Evolutionary conservation across 2,113 vertebrate species (phyloP), one percentile per base, ranked within the genome.

Genomic region (Malurus elegans): DNA sequence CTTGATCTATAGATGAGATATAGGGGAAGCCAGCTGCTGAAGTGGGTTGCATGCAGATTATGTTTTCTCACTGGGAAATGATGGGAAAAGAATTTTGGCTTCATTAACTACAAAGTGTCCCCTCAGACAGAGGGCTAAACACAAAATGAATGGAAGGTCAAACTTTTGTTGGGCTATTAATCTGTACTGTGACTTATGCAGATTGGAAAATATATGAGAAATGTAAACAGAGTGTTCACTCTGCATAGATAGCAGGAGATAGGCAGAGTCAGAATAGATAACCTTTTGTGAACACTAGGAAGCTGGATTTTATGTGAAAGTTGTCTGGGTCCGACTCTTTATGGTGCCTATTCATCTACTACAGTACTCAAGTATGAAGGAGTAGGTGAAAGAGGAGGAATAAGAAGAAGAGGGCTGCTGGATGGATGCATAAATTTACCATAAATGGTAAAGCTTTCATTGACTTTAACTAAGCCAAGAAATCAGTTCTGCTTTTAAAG

Each of bases 111-210:
- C 45, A 74, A 65, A 85, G 40, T 7, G 25, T 92, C 44, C 83
- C 71, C 79, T 93, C 91, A 74, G 72, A 96, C 78, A 93, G 85
- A 90, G 81, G 34, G 82, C 61, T 87, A 92, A 94, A 91, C 36
- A 70, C 54, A 96, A 94, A 97, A 96, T 76, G 72, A 97, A 97
- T 95, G 81, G 97, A 93, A 94, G 97, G 95, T 97, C 96, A 95
- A 95, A 95, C 70, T 96, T 95, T 66, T 92, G 88, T 67, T 64
- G 75, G 91, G 93, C 90, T 96, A 96, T 96, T 97, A 95, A 97
- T 96, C 96, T 97, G 92, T 76, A 79, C 86, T 92, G 95, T 6
- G 51, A 95, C 88, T 94, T 97, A 97, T 86, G 94, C 90, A 97
- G 95, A 96, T 93, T 65, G 84, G 80, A 97, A 97, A 96, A 93